phyloP scores from a whole-genome alignment of 2,888 invertebrate genomes.

The Phalera bucephala region DNA sequence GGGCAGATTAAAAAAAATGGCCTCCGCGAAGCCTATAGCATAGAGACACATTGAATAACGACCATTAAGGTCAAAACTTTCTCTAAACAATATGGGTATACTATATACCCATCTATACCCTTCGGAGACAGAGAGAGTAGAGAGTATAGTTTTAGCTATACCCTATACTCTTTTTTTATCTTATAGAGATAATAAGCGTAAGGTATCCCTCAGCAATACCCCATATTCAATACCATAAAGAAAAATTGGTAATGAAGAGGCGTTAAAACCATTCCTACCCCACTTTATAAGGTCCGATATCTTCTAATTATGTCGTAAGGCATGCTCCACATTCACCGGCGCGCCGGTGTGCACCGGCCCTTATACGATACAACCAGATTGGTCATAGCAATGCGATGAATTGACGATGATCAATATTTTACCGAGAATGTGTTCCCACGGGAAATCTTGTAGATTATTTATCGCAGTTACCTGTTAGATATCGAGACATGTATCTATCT shows the following conservation, averaged over 20 bases:
- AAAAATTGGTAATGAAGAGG: conserved; percentile 17
- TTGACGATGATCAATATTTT: conserved; percentile 20
- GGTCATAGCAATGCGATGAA: conserved; percentile 23
- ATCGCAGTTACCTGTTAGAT: background rate
- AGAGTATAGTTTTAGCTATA: too few species aligned
- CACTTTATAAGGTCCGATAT: conserved; percentile 16
- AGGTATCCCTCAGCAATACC: too few species aligned
- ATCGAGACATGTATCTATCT: too few species aligned
- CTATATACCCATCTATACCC: too few species aligned
- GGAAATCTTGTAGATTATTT: conserved; percentile 14
- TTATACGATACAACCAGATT: conserved; percentile 24
- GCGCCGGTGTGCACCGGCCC: conserved; percentile 19
- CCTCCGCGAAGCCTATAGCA: too few species aligned
- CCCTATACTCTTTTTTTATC: too few species aligned
- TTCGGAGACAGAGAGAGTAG: too few species aligned
- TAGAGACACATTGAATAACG: too few species aligned
- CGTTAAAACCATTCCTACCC: conserved; percentile 23
- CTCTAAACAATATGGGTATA: too few species aligned
- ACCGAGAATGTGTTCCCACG: conserved; percentile 27
- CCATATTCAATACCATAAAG: background rate
- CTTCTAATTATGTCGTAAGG: conserved; percentile 32
- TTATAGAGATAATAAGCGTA: too few species aligned
- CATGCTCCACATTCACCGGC: conserved; percentile 22
- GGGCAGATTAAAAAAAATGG: too few species aligned
- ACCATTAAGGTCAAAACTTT: too few species aligned